Conservation (phyloP, 2,888 invertebrate species). For the Rotaria macrura region DNA sequence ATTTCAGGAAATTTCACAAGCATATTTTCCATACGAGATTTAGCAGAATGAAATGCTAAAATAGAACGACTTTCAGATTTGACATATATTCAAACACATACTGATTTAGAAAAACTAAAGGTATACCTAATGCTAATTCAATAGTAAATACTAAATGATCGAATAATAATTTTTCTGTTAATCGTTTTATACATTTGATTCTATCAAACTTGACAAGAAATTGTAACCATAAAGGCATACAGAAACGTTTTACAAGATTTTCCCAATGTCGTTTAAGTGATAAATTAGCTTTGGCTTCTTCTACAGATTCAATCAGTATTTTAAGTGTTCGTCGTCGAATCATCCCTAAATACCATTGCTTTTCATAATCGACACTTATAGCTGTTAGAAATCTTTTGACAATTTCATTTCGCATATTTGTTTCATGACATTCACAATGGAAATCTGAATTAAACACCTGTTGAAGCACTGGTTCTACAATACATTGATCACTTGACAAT, state of each 20-base stretch:
- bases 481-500: not conserved
- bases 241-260: not conserved
- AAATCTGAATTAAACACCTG: not conserved
- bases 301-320: not conserved
- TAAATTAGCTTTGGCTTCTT: not conserved
- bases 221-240: not conserved
- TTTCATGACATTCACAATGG: not conserved
- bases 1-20: not conserved
- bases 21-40: not conserved
- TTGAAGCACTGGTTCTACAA: not conserved
- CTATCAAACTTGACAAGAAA: not conserved
- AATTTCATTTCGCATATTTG: not conserved
- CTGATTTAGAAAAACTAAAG: too few species aligned
- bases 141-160: not conserved
- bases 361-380: not conserved
- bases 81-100: too few species aligned
- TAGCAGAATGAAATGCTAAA: not conserved
- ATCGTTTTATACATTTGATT: not conserved
- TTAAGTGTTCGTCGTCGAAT: not conserved
- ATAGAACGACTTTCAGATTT: too few species aligned
- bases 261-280: not conserved
- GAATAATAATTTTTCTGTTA: not conserved
- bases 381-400: not conserved
- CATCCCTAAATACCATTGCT: constrained; percentile 14
- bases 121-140: not conserved